Base-by-base conservation (phyloP, 2,113 vertebrate genomes). In the Polyodon spathula region DNA sequence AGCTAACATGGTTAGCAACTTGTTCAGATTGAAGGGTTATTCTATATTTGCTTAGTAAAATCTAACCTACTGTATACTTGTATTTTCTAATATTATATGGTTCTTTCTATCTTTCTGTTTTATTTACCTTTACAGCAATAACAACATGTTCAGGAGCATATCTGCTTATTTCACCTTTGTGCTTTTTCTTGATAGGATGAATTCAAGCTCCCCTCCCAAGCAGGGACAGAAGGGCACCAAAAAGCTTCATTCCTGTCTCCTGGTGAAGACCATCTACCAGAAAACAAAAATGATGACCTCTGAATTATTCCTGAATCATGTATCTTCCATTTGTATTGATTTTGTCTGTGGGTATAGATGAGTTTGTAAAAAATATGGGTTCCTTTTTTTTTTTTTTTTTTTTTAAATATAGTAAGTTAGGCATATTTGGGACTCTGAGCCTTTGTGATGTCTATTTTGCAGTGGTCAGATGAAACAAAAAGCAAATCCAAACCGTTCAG, bases 351-450 rank as follows among this genome's bases (percentile, higher is more conserved):
- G 83, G 75, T 86, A 71, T 88, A 83, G 85, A 86, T 87, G 77
- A 83, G 71, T 78, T 89, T 78, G 86, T 88, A 80, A 84, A n/a
- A 87, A 87, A 76, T 86, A 84, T 86, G 42, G 80, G 85, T 77
- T 79, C 76, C 76, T 56, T 53, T 37, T 46, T 58, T 68, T 58
- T 69, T 46, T 71, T 56, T 65, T 27, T 69, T 58, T 76, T 40
- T 51, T 61, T 61, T 54, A 42, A 15, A 39, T 88, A 88, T 89
- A 87, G 88, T 88, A 78, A 67, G 64, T 71, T 90, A 90, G 83
- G 86, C 88, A 84, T 84, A 77, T 88, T 84, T 65, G 91, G 91
- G 90, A 93, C 90, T 93, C 91, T 93, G 88, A 92, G 90, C 91
- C 90, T 91, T 90, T 84, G 87, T 77, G 75, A 79, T 76, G 71